Evolutionary conservation across 2,113 vertebrate species (phyloP).

Genomic region (Caloenas nicobarica): DNA sequence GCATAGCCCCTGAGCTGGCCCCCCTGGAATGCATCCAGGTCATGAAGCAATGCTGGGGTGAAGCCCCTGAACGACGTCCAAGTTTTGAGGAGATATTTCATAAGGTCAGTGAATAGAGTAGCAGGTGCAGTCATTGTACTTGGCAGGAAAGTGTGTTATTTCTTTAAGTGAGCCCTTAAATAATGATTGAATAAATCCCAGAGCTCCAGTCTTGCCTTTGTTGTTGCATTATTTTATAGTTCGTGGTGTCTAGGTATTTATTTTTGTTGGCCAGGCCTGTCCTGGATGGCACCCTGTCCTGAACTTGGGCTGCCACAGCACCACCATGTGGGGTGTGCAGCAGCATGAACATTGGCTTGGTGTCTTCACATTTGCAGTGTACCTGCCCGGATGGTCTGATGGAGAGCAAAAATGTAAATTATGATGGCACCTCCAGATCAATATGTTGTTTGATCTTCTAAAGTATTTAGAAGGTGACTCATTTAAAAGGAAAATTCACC

Average conservation of each 20-base stretch:
- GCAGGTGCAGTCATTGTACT: not conserved
- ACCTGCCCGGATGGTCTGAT: not conserved
- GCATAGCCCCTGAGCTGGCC: slow-evolving; percentile 83
- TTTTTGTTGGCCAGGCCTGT: not conserved
- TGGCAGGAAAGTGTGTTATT: not conserved
- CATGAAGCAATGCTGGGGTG: slow-evolving; percentile 95
- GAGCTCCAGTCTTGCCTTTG: not conserved
- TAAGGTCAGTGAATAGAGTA: slow-evolving; percentile 72
- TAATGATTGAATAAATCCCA: not conserved
- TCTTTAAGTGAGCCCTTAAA: not conserved
- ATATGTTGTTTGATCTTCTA: not conserved
- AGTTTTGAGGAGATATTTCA: slow-evolving; percentile 90
- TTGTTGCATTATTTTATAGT: not conserved
- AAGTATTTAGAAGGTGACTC: not conserved
- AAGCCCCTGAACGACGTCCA: slow-evolving; percentile 83
- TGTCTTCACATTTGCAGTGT: not conserved
- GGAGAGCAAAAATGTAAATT: not conserved
- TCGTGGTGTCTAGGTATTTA: not conserved
- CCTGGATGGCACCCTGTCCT: not conserved
- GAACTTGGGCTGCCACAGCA: not conserved
- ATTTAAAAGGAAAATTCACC: not conserved
- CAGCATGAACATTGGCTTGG: not conserved
- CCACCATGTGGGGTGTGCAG: not conserved
- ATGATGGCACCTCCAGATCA: not conserved
- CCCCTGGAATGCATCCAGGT: slow-evolving; percentile 89